Evolutionary conservation across 2,113 vertebrate genomes (phyloP).

Genomic region (Pycnonotus jocosus): DNA sequence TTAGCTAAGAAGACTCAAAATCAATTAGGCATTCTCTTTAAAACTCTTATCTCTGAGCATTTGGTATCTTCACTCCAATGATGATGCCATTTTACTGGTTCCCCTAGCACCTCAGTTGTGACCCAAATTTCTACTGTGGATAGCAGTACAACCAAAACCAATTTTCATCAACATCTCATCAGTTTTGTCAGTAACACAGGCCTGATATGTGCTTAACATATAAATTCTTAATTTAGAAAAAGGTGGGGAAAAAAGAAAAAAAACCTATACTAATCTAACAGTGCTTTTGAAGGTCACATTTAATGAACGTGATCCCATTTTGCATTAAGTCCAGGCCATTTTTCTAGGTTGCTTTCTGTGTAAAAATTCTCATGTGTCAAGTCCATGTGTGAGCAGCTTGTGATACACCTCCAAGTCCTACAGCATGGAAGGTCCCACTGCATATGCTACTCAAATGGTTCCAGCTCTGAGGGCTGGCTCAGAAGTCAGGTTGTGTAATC

Average conservation of each 20-base stretch:
- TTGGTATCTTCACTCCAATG: neutral
- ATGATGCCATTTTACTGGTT: neutral
- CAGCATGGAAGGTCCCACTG: neutral
- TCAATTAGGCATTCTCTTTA: neutral
- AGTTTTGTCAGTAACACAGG: neutral
- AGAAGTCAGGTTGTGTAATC: neutral
- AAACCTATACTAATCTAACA: neutral
- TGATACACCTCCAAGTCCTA: neutral
- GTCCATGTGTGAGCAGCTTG: accelerated
- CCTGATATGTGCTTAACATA: neutral
- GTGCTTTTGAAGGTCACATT: neutral
- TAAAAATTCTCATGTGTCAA: neutral
- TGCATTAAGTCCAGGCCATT: neutral
- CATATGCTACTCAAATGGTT: accelerated
- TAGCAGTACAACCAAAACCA: neutral
- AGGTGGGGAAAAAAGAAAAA: neutral
- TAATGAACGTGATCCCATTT: neutral
- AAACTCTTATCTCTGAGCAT: neutral
- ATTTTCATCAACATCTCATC: neutral
- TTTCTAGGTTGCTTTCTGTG: neutral
- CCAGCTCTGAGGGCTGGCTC: neutral
- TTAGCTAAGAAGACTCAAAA: neutral
- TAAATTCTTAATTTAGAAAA: neutral
- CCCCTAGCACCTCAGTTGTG: neutral
- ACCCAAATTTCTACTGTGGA: neutral